Conservation (phyloP, 2,888 invertebrate species). For the Drosophila longiperda region DNA sequence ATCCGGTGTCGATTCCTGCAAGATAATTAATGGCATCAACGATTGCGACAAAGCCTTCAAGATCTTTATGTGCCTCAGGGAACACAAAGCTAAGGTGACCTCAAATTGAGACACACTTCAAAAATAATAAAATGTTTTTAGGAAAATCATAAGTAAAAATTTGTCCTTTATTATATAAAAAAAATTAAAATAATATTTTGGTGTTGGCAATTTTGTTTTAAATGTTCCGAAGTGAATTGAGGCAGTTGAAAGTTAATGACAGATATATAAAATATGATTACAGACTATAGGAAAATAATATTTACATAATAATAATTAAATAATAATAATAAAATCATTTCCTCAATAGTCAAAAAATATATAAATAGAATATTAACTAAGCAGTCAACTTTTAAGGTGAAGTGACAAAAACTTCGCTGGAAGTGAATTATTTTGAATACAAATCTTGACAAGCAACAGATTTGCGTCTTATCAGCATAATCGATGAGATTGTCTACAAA, state of each 20-base stretch:
- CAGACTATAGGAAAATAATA: background rate
- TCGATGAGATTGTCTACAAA: constrained; percentile 23
- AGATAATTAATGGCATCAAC: constrained; percentile 69
- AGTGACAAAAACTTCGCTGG: background rate
- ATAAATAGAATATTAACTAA: background rate
- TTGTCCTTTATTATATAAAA: no score
- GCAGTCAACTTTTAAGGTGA: background rate
- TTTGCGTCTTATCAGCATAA: constrained; percentile 23
- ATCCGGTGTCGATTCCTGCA: constrained; percentile 72
- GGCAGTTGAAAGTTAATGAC: background rate
- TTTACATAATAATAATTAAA: background rate
- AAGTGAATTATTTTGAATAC: constrained; percentile 1
- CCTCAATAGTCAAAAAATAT: background rate
- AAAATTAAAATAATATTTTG: constrained; percentile 34
- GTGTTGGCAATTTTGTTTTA: constrained; percentile 5
- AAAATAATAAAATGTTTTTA: background rate
- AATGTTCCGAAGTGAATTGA: background rate
- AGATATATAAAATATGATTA: background rate
- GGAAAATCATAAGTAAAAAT: constrained; percentile 38
- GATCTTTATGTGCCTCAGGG: constrained; percentile 75
- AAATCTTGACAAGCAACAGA: background rate
- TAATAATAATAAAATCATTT: background rate
- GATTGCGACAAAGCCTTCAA: constrained; percentile 81
- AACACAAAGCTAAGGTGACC: constrained; percentile 53
- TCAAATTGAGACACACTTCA: background rate